Percentiles rank a stretch among this genome's conserved stretches.
phyloP scores from a whole-genome alignment of 1,140 invertebrate genomes.

The Belonocnema kinseyi region DNA sequence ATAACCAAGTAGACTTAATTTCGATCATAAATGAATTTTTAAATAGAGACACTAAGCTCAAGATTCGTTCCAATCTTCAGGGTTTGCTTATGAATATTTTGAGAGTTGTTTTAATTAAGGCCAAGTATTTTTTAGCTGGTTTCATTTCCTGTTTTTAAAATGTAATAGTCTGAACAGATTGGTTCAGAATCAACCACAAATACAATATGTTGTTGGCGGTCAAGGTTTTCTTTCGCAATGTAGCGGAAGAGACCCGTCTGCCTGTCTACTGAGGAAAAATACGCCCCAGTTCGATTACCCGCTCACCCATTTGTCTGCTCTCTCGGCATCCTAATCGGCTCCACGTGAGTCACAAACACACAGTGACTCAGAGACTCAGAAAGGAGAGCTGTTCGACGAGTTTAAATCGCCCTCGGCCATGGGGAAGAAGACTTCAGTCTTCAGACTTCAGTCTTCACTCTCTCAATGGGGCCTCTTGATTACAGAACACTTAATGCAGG shows the following conservation, averaged over 20 bases:
- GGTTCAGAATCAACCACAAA: too few species aligned
- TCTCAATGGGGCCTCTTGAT: slow-evolving; percentile 30
- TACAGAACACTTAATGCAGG: slow-evolving; percentile 29
- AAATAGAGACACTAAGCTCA: too few species aligned
- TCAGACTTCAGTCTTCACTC: neutral
- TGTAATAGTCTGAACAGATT: too few species aligned
- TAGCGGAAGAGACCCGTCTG: neutral
- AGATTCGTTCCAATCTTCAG: too few species aligned
- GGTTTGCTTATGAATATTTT: too few species aligned
- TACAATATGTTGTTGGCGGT: neutral
- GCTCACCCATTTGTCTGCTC: slow-evolving; percentile 29
- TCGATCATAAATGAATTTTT: too few species aligned
- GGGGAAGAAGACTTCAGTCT: slow-evolving; percentile 12
- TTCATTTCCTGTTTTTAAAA: too few species aligned
- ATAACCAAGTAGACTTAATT: too few species aligned
- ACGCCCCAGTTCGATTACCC: slow-evolving; percentile 25
- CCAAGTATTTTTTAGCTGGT: too few species aligned
- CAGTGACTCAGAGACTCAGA: slow-evolving; percentile 17
- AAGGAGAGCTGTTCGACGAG: slow-evolving; percentile 25
- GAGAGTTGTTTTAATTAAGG: too few species aligned
- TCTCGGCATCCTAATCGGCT: slow-evolving; percentile 11
- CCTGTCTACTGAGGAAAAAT: slow-evolving; percentile 19
- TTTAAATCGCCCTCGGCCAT: slow-evolving; percentile 20
- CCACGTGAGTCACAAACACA: slow-evolving; percentile 17
- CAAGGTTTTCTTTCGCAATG: slow-evolving; percentile 14